A percentile compares a stretch with the other conserved stretches of the same genome.
These are phyloP conservation scores for Melanotaenia trifasciata DNA, from an alignment of 2,797 vertebrate species.

Conservation along the genomic window DNA sequence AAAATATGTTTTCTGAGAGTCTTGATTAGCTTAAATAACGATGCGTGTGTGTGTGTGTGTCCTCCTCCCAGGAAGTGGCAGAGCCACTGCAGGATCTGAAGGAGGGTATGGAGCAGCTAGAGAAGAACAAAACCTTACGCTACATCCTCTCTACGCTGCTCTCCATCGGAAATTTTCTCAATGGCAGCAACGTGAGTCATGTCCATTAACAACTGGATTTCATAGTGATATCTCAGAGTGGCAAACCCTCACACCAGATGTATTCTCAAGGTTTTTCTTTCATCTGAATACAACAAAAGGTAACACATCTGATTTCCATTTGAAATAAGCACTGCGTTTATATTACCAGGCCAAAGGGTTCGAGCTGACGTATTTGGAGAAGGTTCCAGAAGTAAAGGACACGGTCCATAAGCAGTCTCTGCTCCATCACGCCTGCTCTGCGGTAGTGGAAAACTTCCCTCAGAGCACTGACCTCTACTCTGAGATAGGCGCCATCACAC, in stretches of 20 bases:
- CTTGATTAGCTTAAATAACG: conserved; percentile 46
- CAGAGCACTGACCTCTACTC: conserved; percentile 95
- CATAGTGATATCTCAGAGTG: background rate
- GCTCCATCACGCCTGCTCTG: conserved; percentile 91
- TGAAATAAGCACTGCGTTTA: background rate
- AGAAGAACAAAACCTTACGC: conserved; percentile 95
- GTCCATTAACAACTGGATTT: background rate
- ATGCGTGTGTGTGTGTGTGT: conserved; percentile 10
- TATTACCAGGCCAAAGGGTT: conserved; percentile 91
- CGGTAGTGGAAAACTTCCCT: conserved; percentile 93
- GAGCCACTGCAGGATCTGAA: conserved; percentile 96
- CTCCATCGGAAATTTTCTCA: conserved; percentile 95
- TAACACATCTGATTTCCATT: background rate
- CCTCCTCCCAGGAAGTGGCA: conserved; percentile 89
- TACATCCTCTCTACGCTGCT: conserved; percentile 93
- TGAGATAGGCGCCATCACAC: conserved; percentile 92
- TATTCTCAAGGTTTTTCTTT: background rate
- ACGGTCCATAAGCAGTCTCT: conserved; percentile 95
- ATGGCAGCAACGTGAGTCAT: conserved; percentile 90
- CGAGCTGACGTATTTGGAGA: conserved; percentile 94
- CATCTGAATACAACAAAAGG: background rate
- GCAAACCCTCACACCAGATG: background rate
- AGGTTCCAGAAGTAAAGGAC: conserved; percentile 96
- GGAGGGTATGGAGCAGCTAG: conserved; percentile 97
- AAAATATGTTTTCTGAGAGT: conserved; percentile 33